Evolutionary conservation across 1,140 invertebrate species (phyloP).

Genomic region (Musca vetustissima): DNA sequence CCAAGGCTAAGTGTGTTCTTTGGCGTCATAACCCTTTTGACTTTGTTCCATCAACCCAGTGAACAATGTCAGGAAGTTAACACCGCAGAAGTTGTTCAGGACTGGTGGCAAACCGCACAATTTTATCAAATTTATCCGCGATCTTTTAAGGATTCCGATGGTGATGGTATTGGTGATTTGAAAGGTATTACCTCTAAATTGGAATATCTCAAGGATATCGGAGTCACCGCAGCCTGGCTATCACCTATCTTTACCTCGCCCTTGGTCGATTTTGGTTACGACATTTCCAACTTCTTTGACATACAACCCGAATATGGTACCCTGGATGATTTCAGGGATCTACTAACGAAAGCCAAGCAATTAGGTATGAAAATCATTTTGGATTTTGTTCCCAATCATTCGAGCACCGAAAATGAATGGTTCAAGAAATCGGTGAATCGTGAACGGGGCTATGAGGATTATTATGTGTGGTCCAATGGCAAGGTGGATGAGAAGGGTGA

Average conservation of each 20-base stretch:
- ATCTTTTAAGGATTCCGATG: slow-evolving; percentile 70
- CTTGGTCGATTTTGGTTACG: slow-evolving; percentile 70
- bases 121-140: slow-evolving; percentile 73
- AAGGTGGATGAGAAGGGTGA: slow-evolving; percentile 38
- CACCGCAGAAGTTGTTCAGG: slow-evolving; percentile 27
- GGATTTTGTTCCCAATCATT: slow-evolving; percentile 69
- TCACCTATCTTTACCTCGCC: slow-evolving; percentile 72
- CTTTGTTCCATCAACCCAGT: neutral
- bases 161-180: slow-evolving; percentile 68
- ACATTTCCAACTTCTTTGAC: slow-evolving; percentile 69
- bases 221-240: slow-evolving; percentile 66
- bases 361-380: slow-evolving; percentile 48
- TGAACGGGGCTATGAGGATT: slow-evolving; percentile 65
- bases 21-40: neutral
- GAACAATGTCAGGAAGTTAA: neutral
- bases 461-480: slow-evolving; percentile 70
- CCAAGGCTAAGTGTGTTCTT: no score
- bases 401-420: slow-evolving; percentile 70
- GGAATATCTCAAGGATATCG: slow-evolving; percentile 60
- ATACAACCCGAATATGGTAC: slow-evolving; percentile 73
- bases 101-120: slow-evolving; percentile 70
- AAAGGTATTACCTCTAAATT: slow-evolving; percentile 59
- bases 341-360: slow-evolving; percentile 64
- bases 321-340: slow-evolving; percentile 68
- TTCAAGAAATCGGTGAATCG: slow-evolving; percentile 65